Evolutionary conservation across 2,888 invertebrate species (phyloP), one percentile per base, ranked within the genome.

Genomic region (Patella caerulea): DNA sequence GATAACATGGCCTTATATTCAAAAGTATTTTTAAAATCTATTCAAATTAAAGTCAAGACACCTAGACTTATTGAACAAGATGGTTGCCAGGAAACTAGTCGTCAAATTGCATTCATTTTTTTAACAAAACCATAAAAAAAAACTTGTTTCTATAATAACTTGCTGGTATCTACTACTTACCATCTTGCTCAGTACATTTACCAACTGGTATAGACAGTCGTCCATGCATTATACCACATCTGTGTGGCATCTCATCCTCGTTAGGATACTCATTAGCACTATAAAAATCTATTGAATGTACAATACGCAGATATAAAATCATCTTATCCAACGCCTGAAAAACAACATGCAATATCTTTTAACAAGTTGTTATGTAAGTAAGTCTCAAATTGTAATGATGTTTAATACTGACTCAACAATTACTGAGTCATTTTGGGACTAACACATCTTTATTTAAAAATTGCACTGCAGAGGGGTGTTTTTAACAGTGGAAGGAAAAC

Each of bases 231-330:
- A 99, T 98, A 14, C 99, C 99, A 92, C 99, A 98, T 59, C 98
- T 94, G 92, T 99, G 99, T 0, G 99, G 99, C 99, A 99, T 99
- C 92, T 98, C 98, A 91, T 99, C 99, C 92, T 99, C 99, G 88
- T 98, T 98, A 0, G 98, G 98, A 92, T 99, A 99, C 90, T 99
- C 99, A 90, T 97, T 98, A 90, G 98, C 98, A 92, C 98, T 98
- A 93, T 99, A 99, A 92, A 97, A 99, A 92, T 99, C 99, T 75
- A 99, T 96, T 0, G 99, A 99, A 92, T 99, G 98, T 0, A 99
- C 99, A 72, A 99, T 94, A 73, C 99, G 94, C 87, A 99, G 93
- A 91, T 99, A 99, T 74, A 99, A 92, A 74, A 99, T 94, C 79
- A 99, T 94, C 73, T 95, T 94, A 89, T 95, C 95, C 79, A 95